Evolutionary conservation across 2,113 vertebrate species (phyloP).

Genomic region (Aphelocoma coerulescens): DNA sequence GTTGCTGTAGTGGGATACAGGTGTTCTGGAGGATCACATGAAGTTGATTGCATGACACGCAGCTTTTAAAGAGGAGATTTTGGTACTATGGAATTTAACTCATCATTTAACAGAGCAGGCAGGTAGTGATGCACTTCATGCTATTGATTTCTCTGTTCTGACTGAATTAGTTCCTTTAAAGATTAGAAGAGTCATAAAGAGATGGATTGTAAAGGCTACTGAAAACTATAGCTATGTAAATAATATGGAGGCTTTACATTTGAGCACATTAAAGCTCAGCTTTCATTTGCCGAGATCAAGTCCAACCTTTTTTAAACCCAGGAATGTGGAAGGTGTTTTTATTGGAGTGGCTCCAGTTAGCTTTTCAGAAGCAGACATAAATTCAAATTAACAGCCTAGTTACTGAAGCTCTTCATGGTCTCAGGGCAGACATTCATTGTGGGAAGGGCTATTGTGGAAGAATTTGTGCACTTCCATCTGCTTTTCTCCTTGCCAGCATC

Average conservation of each 20-base stretch:
- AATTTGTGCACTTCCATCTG: background rate
- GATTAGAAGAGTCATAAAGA: background rate
- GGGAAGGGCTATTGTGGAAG: background rate
- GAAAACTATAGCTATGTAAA: background rate
- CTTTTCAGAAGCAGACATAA: background rate
- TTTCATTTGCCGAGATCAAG: background rate
- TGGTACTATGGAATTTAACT: background rate
- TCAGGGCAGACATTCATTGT: background rate
- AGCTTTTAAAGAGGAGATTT: background rate
- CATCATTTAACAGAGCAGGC: background rate
- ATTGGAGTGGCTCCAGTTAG: background rate
- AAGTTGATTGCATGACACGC: background rate
- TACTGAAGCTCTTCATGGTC: background rate
- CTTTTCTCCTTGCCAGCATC: background rate
- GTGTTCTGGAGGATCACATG: background rate
- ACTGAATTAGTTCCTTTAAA: background rate
- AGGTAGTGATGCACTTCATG: background rate
- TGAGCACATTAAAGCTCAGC: background rate
- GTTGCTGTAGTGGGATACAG: background rate
- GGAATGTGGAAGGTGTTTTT: background rate
- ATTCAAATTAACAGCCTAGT: background rate
- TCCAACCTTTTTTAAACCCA: background rate
- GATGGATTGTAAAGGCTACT: background rate
- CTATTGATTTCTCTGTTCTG: conserved; percentile 9
- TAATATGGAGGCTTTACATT: background rate